A percentile compares a stretch with the other conserved stretches of the same genome.
These are phyloP conservation scores for Alfaro cultratus DNA, from an alignment of 2,797 vertebrate species.

Conservation along the genomic window DNA sequence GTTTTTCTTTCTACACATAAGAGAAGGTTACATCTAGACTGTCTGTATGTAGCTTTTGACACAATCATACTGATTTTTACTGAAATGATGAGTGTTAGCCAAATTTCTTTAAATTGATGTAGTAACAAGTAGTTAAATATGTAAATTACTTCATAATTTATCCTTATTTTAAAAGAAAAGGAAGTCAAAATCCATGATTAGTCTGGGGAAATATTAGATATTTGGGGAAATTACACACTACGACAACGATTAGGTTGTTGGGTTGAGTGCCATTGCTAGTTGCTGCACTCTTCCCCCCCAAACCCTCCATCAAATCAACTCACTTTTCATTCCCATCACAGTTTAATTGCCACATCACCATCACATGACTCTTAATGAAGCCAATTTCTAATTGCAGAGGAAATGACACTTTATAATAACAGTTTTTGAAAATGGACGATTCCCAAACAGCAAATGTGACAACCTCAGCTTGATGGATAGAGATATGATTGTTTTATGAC, in stretches of 20 bases:
- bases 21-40: neutral
- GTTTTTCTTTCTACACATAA: constrained; percentile 4
- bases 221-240: constrained; percentile 39
- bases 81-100: constrained; percentile 5
- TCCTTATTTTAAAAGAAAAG: constrained; percentile 7
- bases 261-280: constrained; percentile 25
- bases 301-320: constrained; percentile 16
- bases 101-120: neutral
- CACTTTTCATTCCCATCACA: constrained; percentile 35
- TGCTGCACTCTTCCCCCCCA: constrained; percentile 14
- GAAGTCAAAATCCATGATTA: constrained; percentile 29
- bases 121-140: neutral
- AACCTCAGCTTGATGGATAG: constrained; percentile 67
- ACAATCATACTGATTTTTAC: constrained; percentile 12
- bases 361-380: constrained; percentile 77
- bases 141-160: constrained; percentile 14
- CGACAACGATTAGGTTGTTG: constrained; percentile 44
- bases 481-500: constrained; percentile 62
- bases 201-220: constrained; percentile 33
- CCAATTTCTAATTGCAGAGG: constrained; percentile 77
- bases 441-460: constrained; percentile 78
- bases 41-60: constrained; percentile 1
- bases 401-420: constrained; percentile 78
- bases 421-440: constrained; percentile 71
- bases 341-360: constrained; percentile 74